Conservation (phyloP, 2,888 invertebrate species). For the Eurytoma californica region DNA sequence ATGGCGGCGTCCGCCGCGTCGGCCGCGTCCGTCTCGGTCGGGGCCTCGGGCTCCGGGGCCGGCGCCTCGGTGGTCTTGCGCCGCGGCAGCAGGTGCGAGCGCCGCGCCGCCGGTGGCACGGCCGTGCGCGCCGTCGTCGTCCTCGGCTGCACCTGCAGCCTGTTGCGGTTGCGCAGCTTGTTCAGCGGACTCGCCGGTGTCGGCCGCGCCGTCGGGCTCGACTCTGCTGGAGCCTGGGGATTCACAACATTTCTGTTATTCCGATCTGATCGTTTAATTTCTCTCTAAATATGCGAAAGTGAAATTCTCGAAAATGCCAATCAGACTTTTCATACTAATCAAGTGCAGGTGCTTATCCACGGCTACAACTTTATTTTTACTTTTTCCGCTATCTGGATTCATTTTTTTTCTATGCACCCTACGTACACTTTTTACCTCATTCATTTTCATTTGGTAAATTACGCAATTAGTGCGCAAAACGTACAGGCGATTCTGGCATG, state of each 20-base stretch:
- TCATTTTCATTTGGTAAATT: too few relatives aligned
- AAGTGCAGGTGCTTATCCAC: too few relatives aligned
- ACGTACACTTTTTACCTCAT: too few relatives aligned
- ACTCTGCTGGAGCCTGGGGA: slow-evolving; percentile 69
- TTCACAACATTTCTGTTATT: slow-evolving; percentile 7
- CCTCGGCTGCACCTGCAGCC: slow-evolving; percentile 73
- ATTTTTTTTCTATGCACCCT: too few relatives aligned
- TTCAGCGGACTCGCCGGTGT: slow-evolving; percentile 73
- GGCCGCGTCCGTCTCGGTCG: slow-evolving; percentile 51
- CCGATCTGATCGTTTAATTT: not conserved
- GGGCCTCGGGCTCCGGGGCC: slow-evolving; percentile 55
- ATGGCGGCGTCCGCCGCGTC: slow-evolving; percentile 54
- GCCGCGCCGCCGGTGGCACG: slow-evolving; percentile 65
- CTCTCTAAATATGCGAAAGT: not conserved
- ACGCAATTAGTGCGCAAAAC: too few relatives aligned
- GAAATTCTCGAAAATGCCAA: too few relatives aligned
- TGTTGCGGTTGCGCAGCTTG: slow-evolving; percentile 73
- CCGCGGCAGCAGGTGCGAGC: slow-evolving; percentile 69
- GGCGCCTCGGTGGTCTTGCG: slow-evolving; percentile 70
- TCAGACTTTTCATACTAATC: too few relatives aligned
- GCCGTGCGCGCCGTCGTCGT: slow-evolving; percentile 67
- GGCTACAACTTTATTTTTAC: too few relatives aligned
- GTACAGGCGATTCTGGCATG: too few relatives aligned
- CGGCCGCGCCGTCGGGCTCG: slow-evolving; percentile 64
- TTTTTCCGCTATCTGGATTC: too few relatives aligned